Percentiles rank a stretch among this genome's conserved stretches.
These are phyloP conservation scores for Coccyzus lansbergi DNA, from an alignment of 2,797 vertebrate species.

Conservation along the genomic window DNA sequence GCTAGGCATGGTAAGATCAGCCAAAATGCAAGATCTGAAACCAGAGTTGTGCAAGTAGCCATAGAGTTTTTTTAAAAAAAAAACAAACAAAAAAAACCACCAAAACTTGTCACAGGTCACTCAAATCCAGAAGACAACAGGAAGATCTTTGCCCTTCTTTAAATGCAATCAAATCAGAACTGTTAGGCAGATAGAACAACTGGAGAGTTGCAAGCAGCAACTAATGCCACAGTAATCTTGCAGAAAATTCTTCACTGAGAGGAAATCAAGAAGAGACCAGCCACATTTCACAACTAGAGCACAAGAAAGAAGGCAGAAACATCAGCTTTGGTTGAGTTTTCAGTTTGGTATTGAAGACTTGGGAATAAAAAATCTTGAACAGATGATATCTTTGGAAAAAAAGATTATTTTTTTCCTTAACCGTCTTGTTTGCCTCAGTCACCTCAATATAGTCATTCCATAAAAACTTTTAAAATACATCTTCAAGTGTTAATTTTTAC, in stretches of 20 bases:
- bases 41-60: background rate
- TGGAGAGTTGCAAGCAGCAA: background rate
- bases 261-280: background rate
- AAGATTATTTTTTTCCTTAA: fast-evolving
- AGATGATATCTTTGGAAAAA: background rate
- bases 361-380: background rate
- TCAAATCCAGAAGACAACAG: background rate
- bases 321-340: background rate
- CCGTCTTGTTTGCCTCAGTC: background rate
- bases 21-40: background rate
- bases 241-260: background rate
- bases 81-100: background rate
- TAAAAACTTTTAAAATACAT: background rate
- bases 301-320: background rate
- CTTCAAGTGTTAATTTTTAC: background rate
- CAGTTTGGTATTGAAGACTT: background rate
- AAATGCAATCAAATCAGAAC: background rate
- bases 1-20: background rate
- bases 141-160: background rate
- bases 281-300: background rate
- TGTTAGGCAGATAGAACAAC: background rate
- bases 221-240: background rate
- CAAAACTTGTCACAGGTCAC: background rate
- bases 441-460: background rate
- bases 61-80: background rate